Evolutionary conservation across 2,797 vertebrate species (phyloP), one percentile per base, ranked within the genome.

Genomic region (Sternotherus odoratus): DNA sequence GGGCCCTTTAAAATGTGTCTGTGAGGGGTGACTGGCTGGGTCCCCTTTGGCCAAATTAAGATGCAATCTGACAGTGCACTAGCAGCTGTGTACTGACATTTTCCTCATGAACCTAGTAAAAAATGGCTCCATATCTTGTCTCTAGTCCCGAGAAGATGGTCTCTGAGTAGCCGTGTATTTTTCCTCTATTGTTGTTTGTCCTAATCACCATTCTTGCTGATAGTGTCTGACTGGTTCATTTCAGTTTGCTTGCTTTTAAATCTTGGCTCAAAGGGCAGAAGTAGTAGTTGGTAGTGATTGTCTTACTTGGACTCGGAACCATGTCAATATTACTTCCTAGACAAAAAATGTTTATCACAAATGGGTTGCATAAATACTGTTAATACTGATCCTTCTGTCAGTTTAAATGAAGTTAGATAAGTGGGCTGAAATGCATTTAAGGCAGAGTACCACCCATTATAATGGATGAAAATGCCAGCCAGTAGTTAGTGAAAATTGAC

Each of bases 21-120:
- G 83, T 82, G 91, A 95, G 97, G 96, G 97, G 96, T 97, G 96
- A 94, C 96, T 97, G 96, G 92, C 93, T 88, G 93, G 79, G 95
- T 97, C 97, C 96, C 96, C 93, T 92, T 97, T 95, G 97, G 93
- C 96, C 97, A 96, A 97, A 98, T 97, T 96, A 97, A 98, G 97
- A 98, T 95, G 95, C 94, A 95, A 88, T 97, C 97, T 97, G 96
- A 96, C 96, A 93, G 95, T 89, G 96, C 96, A 91, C 94, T 94
- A 96, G 95, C 97, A 96, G 95, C 97, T 97, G 97, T 95, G 93
- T 97, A 97, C 97, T 98, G 98, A 98, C 97, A 97, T 98, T 97
- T 98, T 97, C 66, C 97, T 96, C n/a, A 1, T 96, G 97, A 97
- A 98, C 94, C 96, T 96, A 77, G 91, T 98, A 97, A 98, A 98